Evolutionary conservation across 2,113 vertebrate genomes (phyloP), one percentile per base, ranked within the genome.

Genomic region (Rhombomys opimus): DNA sequence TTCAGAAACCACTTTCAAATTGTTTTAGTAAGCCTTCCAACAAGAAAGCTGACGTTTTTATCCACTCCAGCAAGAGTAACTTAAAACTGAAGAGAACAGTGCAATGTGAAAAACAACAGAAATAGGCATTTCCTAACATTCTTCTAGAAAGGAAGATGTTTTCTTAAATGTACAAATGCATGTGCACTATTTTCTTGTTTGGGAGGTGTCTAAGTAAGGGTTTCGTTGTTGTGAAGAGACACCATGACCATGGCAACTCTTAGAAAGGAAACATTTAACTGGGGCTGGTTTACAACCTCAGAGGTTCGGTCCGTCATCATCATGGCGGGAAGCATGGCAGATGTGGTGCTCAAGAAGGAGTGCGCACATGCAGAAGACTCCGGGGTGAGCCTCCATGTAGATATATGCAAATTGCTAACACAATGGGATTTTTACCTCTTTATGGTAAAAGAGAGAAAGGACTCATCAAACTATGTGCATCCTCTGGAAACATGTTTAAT

Each of bases 11-110:
- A 87, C 14, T 80, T 94, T 97, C 13, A 17, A 73, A 77, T 78
- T 87, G 30, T 93, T 96, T 95, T 57, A 91, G 68, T 92, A 93
- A 87, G 20, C 7, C 46, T 93, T 93, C 11, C n/a, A 93, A 3
- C 25, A 94, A 87, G 67, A 59, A 92, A 90, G 14, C 35, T 17
- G 20, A 78, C 18, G 52, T 65, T 84, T 91, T 89, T 15, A 81
- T n/a, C 22, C 12, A 91, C 4, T 59, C 27, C 13, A 67, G 61
- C 41, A 90, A 88, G 76, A 95, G 75, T 73, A 96, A 84, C 32
- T 82, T 23, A 93, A 30, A 75, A 63, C 38, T 61, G 41, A 87
- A 54, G 50, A 67, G 20, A 84, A 23, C 18, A 63, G 76, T 92
- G 5, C 38, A 41, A 52, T 67, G 81, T 77, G 11, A 54, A 30